Evolutionary conservation across 2,888 invertebrate species (phyloP).

Genomic region (Clostera curtula): DNA sequence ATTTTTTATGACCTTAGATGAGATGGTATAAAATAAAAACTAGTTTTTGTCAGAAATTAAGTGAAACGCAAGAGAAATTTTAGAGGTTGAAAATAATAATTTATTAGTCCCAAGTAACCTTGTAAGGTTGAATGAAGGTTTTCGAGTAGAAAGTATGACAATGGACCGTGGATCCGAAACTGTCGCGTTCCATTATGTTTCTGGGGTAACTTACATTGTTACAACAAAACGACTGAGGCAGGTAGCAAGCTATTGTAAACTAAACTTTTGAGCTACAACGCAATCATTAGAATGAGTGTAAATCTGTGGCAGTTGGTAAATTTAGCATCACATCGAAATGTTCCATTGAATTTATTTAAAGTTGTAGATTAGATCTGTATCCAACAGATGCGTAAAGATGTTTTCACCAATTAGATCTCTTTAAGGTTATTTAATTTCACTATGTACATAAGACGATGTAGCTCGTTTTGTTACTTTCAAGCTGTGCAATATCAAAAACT

Average conservation of each 20-base stretch:
- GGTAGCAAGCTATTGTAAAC: slow-evolving; percentile 44
- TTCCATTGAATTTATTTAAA: too few species aligned
- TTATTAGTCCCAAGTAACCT: slow-evolving; percentile 14
- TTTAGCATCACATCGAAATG: too few species aligned
- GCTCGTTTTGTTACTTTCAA: too few species aligned
- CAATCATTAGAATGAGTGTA: slow-evolving; percentile 32
- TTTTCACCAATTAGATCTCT: too few species aligned
- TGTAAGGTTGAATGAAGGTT: slow-evolving; percentile 13
- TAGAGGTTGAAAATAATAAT: slow-evolving; percentile 5
- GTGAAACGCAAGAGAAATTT: slow-evolving; percentile 6
- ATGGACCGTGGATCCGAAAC: slow-evolving; percentile 17
- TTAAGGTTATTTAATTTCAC: too few species aligned
- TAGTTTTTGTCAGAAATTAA: slow-evolving; percentile 1
- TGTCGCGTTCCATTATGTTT: slow-evolving; percentile 18
- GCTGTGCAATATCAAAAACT: too few species aligned
- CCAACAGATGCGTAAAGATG: too few species aligned
- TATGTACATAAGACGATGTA: too few species aligned
- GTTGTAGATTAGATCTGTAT: too few species aligned
- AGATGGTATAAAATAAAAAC: not conserved
- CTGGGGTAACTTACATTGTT: slow-evolving; percentile 31
- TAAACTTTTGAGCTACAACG: slow-evolving; percentile 31
- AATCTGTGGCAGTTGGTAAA: slow-evolving; percentile 27
- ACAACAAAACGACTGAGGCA: slow-evolving; percentile 31
- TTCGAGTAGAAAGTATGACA: slow-evolving; percentile 13
- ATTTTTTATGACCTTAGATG: slow-evolving; percentile 9